Conservation (phyloP, 2,797 vertebrate genomes). For the Chiloscyllium punctatum region DNA sequence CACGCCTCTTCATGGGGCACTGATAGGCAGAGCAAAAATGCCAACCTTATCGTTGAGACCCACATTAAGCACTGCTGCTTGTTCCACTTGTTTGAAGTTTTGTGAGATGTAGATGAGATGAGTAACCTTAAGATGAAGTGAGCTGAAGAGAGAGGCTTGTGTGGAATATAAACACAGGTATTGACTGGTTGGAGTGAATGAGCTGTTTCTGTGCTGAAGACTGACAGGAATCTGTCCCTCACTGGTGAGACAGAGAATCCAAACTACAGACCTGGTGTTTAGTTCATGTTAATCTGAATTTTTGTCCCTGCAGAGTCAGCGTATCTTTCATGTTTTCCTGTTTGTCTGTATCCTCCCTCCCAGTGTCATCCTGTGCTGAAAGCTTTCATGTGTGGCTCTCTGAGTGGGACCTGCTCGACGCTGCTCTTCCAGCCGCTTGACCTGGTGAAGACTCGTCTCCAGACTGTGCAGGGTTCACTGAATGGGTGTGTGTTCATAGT, state of each 20-base stretch:
- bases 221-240: background rate
- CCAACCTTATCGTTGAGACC: background rate
- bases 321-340: background rate
- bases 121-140: background rate
- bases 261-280: background rate
- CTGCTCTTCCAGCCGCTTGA: constrained; percentile 93
- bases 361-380: constrained; percentile 85
- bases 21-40: background rate
- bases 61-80: background rate
- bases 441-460: constrained; percentile 85
- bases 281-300: background rate
- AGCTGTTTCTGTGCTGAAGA: background rate
- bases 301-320: background rate
- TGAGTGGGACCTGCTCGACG: constrained; percentile 89
- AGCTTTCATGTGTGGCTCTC: constrained; percentile 87
- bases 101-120: background rate
- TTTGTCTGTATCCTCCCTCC: background rate
- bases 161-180: too few species aligned
- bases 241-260: background rate
- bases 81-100: background rate
- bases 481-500: constrained; percentile 58
- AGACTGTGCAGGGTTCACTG: constrained; percentile 69
- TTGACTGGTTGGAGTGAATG: background rate
- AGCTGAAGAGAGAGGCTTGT: background rate
- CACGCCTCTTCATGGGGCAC: too few species aligned